These are phyloP conservation scores for Sphaerodactylus townsendi DNA, from an alignment of 2,113 vertebrate genomes.

Conservation along the genomic window DNA sequence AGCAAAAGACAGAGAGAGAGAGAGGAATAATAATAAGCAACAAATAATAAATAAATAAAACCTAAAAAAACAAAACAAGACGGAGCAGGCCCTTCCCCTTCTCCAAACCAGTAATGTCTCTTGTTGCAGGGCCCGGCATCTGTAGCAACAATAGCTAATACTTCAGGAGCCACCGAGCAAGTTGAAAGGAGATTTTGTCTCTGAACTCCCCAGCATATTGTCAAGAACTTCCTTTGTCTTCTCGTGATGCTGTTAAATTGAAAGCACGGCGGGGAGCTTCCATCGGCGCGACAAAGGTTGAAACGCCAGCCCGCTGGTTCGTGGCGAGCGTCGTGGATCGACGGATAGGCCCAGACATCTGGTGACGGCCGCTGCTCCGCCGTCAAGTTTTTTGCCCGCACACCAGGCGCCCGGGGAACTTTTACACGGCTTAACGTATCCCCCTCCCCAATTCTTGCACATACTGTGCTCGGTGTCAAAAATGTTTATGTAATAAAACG, in stretches of 20 bases:
- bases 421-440: constrained; percentile 70
- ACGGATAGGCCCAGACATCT: constrained; percentile 73
- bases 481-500: constrained; percentile 81
- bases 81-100: neutral
- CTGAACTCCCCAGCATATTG: constrained; percentile 73
- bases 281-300: constrained; percentile 71
- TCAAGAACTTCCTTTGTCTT: constrained; percentile 74
- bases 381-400: constrained; percentile 73
- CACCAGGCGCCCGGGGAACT: constrained; percentile 61
- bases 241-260: constrained; percentile 73
- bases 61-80: fast-evolving
- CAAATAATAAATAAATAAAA: constrained; percentile 6
- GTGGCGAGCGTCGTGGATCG: constrained; percentile 68
- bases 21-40: constrained; percentile 5
- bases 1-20: too few species aligned
- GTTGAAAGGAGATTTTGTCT: constrained; percentile 74
- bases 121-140: constrained; percentile 64
- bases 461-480: constrained; percentile 65
- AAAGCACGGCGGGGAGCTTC: constrained; percentile 73
- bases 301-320: constrained; percentile 74
- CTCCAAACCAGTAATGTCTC: constrained; percentile 46
- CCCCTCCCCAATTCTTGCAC: constrained; percentile 56
- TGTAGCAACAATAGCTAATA: constrained; percentile 72
- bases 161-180: constrained; percentile 70
- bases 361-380: constrained; percentile 69